These are phyloP conservation scores for Patella ulyssiponensis DNA, from an alignment of 2,888 invertebrate genomes.

Conservation along the genomic window DNA sequence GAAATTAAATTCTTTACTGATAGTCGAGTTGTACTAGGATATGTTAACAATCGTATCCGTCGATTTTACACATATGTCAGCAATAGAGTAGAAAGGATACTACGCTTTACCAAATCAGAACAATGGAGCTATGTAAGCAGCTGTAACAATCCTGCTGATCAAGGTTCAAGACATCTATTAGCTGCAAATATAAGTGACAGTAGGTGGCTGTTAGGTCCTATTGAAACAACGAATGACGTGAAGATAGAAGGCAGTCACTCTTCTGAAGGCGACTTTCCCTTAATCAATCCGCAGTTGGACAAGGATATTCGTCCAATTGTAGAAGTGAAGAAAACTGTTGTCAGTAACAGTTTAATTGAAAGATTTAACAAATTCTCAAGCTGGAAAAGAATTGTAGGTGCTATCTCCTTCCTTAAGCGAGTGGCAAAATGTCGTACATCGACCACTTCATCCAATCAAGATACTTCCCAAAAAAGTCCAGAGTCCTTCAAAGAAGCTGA, in stretches of 20 bases:
- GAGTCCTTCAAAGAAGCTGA: conserved; percentile 79
- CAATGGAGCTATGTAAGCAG: conserved; percentile 15
- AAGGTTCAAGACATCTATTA: not conserved
- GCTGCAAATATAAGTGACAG: not conserved
- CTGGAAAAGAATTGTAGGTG: not conserved
- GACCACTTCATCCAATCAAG: not conserved
- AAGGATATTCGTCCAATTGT: not conserved
- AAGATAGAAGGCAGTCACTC: not conserved
- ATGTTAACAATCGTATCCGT: not conserved
- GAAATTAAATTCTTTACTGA: not conserved
- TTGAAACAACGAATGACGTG: not conserved
- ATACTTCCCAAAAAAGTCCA: not conserved
- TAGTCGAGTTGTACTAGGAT: conserved; percentile 5
- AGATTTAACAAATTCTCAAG: conserved; percentile 4
- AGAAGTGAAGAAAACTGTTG: not conserved
- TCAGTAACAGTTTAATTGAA: not conserved
- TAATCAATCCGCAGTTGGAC: not conserved
- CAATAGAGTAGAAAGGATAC: conserved; percentile 15
- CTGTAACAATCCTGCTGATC: not conserved
- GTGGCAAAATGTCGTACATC: not conserved
- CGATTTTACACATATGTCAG: conserved; percentile 19
- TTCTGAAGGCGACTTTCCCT: not conserved
- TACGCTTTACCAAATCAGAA: conserved; percentile 6
- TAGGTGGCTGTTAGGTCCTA: not conserved
- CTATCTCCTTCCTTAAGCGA: not conserved